Conservation (phyloP, 2,113 vertebrate genomes). For the Gallinago paraguaiae region DNA sequence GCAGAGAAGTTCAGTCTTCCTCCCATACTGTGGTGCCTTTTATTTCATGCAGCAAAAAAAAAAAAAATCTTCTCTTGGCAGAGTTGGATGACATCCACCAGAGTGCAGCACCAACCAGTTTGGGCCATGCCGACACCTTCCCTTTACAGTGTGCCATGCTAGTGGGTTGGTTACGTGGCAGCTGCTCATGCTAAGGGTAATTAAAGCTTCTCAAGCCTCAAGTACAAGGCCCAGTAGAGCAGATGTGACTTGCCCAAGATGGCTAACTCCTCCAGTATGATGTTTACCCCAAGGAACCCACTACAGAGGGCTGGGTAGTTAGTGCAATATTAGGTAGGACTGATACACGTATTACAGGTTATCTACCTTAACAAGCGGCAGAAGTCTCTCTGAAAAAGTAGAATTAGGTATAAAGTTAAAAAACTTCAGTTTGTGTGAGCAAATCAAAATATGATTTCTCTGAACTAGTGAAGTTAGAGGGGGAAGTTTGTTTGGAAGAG, state of each 20-base stretch:
- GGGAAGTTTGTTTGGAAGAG: neutral
- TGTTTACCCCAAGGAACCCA: neutral
- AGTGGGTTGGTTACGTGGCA: fast-evolving
- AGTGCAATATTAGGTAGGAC: neutral
- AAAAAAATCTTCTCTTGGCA: neutral
- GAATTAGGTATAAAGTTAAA: neutral
- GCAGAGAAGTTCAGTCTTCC: neutral
- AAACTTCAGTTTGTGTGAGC: fast-evolving
- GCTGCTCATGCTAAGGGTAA: neutral
- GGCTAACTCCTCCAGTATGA: neutral
- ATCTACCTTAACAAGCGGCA: neutral
- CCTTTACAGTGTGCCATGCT: neutral
- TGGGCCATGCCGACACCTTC: neutral
- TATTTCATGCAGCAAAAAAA: neutral
- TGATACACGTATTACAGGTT: neutral
- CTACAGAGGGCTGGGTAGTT: neutral
- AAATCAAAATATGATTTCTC: neutral
- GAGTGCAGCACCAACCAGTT: neutral
- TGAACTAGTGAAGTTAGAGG: neutral
- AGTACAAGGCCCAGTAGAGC: neutral
- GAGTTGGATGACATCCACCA: neutral
- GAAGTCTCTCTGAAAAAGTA: neutral
- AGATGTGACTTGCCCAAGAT: neutral
- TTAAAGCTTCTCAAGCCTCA: neutral
- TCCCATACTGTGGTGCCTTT: neutral